phyloP scores from a whole-genome alignment of 2,113 vertebrate genomes.

The Ardeotis arabs region DNA sequence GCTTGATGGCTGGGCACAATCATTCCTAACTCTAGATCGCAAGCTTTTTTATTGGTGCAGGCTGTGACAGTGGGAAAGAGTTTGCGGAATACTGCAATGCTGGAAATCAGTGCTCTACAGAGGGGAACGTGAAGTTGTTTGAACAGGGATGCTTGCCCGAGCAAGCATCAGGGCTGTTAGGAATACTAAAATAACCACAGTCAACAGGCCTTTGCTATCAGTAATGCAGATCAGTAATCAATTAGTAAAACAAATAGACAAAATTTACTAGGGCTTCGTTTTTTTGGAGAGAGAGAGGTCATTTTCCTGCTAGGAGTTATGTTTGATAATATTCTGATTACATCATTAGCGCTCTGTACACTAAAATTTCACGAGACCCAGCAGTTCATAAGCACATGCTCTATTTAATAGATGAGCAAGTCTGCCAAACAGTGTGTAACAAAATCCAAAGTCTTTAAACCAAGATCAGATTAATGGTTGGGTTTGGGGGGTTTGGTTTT shows the following conservation, averaged over 20 bases:
- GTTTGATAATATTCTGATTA: neutral
- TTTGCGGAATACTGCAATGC: neutral
- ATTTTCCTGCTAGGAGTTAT: neutral
- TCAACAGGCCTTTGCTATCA: neutral
- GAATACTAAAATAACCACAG: neutral
- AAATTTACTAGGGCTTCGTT: neutral
- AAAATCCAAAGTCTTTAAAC: neutral
- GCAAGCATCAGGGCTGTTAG: neutral
- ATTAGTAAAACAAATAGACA: neutral
- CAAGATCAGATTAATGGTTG: neutral
- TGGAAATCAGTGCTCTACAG: neutral
- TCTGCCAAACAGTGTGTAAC: neutral
- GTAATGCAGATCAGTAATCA: too few relatives aligned
- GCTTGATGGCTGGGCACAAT: neutral
- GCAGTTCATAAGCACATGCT: neutral
- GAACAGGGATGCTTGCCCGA: neutral
- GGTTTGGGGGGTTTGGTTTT: neutral
- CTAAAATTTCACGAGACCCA: neutral
- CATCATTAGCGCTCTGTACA: accelerated
- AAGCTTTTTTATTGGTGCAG: neutral
- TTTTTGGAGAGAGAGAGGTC: neutral
- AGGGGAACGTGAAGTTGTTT: neutral
- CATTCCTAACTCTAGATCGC: neutral
- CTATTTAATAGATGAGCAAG: neutral
- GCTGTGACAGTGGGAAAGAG: neutral